Evolutionary conservation across 2,113 vertebrate genomes (phyloP).

Genomic region (Turnix velox): DNA sequence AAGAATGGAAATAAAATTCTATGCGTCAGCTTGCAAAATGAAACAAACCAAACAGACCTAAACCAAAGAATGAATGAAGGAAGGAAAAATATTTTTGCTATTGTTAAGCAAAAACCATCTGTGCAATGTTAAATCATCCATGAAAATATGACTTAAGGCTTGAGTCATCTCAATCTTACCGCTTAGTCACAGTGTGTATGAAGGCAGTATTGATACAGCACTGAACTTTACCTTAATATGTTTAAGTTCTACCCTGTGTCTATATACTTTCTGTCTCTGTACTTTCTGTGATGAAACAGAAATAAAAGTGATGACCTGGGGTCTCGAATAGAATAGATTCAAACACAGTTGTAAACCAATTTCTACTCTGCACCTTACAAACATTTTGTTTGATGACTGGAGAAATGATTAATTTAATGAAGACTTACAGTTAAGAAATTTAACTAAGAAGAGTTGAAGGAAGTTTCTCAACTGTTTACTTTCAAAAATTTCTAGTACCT

Average conservation of each 20-base stretch:
- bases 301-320: neutral
- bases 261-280: neutral
- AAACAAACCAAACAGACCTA: neutral
- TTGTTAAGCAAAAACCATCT: constrained; percentile 37
- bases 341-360: neutral
- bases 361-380: neutral
- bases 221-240: neutral
- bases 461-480: neutral
- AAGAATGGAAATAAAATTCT: neutral
- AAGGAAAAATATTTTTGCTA: constrained; percentile 6
- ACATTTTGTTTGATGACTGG: rapidly evolving
- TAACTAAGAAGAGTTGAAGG: neutral
- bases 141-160: constrained; percentile 7
- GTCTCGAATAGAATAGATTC: neutral
- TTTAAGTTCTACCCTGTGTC: neutral
- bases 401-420: neutral
- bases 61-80: neutral
- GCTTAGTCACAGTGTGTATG: neutral
- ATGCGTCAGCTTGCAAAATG: neutral
- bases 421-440: neutral
- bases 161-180: constrained; percentile 52
- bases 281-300: neutral
- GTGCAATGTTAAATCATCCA: constrained; percentile 34
- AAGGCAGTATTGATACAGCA: neutral
- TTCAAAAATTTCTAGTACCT: neutral